Conservation (phyloP, 2,797 vertebrate genomes). For the Sandelia bainsii region DNA sequence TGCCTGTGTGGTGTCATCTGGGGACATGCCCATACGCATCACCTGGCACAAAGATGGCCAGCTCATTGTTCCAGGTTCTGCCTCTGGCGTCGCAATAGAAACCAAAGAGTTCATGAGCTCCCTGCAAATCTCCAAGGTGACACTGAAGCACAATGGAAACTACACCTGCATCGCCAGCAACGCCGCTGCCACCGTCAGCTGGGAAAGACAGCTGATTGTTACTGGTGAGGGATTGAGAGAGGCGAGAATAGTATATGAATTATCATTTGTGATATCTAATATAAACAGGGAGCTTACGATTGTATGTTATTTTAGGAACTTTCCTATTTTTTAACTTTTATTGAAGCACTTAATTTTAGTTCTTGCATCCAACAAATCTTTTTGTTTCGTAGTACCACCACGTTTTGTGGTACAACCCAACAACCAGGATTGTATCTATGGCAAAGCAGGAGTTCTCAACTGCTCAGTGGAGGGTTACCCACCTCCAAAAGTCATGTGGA, state of each 20-base stretch:
- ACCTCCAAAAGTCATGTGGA: conserved; percentile 99
- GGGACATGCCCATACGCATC: conserved; percentile 99
- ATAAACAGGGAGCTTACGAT: conserved; percentile 21
- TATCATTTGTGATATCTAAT: conserved; percentile 26
- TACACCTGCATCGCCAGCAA: conserved; percentile 98
- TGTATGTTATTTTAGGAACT: conserved; percentile 30
- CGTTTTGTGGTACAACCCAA: conserved; percentile 98
- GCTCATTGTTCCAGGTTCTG: conserved; percentile 91
- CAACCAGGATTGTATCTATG: conserved; percentile 98
- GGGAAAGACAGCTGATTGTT: conserved; percentile 95
- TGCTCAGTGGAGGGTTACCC: conserved; percentile 98
- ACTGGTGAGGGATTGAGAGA: conserved; percentile 86
- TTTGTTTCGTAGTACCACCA: conserved; percentile 89
- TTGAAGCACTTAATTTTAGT: conserved; percentile 8
- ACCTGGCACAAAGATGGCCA: conserved; percentile 98
- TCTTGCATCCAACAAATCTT: background rate
- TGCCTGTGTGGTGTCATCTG: conserved; percentile 97
- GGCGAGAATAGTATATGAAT: conserved; percentile 14
- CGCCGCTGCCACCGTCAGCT: conserved; percentile 94
- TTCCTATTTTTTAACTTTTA: conserved; percentile 11
- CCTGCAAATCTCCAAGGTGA: conserved; percentile 97
- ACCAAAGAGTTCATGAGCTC: conserved; percentile 99
- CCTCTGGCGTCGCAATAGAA: conserved; percentile 96
- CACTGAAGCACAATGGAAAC: conserved; percentile 97
- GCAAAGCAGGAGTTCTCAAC: conserved; percentile 96